Evolutionary conservation across 2,113 vertebrate species (phyloP), one percentile per base, ranked within the genome.

Genomic region (Malurus elegans): DNA sequence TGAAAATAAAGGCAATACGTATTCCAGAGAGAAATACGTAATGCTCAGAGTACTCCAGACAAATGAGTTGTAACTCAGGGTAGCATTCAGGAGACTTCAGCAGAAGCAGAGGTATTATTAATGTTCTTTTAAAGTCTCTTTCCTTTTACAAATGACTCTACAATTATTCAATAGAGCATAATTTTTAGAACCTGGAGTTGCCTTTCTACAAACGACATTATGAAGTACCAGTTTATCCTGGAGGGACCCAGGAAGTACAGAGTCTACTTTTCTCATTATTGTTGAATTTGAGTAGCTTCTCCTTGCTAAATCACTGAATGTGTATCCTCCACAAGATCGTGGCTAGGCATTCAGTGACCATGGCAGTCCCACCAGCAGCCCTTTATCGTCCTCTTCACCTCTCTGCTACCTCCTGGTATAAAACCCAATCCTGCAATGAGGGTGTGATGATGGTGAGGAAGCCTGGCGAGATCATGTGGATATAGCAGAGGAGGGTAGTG

Each of bases 1-100:
- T 88, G 88, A 92, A 96, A 95, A 90, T 93, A 92, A 88, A 94
- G 58, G 34, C 53, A 90, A 83, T 51, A 18, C 47, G 19, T 91
- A 81, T 92, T 97, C 91, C 48, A 89, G 58, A 45, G 23, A 76
- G 60, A 76, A 78, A 88, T 60, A 36, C 51, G 47, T 70, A 53
- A 81, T 58, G 12, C 18, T 95, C 54, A 50, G 78, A 87, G 78
- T 96, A 90, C 84, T 87, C 81, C 64, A 69, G 88, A 58, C 70
- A 62, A 72, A 85, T 29, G 62, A 69, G 14, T 88, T 95, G 81
- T 87, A 95, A 70, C 71, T 89, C 53, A 72, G 36, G 53, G 21
- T 62, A 94, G n/a, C 29, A 61, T 95, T 85, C 78, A 84, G 38
- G 57, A 34, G 70, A 88, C 45, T 79, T 93, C 26, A 81, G 58